phyloP scores from a whole-genome alignment of 2,888 invertebrate genomes.

The Cecidostiba fungosa region DNA sequence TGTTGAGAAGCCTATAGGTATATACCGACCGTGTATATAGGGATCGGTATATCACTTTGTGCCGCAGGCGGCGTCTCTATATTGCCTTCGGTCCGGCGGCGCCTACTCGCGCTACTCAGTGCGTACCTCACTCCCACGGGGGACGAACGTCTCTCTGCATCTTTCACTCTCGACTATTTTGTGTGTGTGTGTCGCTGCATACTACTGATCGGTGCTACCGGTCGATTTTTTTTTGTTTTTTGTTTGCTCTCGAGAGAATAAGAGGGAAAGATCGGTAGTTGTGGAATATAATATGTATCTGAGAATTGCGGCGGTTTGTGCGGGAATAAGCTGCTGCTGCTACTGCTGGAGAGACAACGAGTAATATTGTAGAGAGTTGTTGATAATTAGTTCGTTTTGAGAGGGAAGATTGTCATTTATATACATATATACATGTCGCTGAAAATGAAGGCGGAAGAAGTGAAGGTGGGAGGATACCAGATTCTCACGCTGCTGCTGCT shows the following conservation, averaged over 20 bases:
- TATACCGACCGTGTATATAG: neutral
- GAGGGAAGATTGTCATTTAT: neutral
- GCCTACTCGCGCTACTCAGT: constrained; percentile 68
- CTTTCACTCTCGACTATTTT: too few species aligned
- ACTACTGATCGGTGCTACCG: neutral
- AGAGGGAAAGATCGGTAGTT: neutral
- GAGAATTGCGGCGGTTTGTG: neutral
- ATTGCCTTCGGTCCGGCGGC: neutral
- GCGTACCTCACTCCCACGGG: constrained; percentile 70
- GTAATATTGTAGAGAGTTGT: neutral
- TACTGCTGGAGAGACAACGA: neutral
- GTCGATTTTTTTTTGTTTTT: neutral
- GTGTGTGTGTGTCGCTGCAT: too few species aligned
- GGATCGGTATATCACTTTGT: neutral
- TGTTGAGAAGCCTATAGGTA: neutral
- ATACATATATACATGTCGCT: neutral
- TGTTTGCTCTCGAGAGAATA: neutral
- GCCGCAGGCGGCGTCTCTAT: neutral
- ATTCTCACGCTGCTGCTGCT: constrained; percentile 75
- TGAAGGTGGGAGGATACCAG: constrained; percentile 76
- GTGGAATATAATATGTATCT: neutral
- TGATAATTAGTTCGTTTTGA: neutral
- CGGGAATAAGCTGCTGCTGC: neutral
- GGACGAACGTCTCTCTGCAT: constrained; percentile 61
- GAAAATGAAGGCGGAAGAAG: constrained; percentile 73